phyloP scores from a whole-genome alignment of 2,888 invertebrate species.

The Synanthedon vespiformis region DNA sequence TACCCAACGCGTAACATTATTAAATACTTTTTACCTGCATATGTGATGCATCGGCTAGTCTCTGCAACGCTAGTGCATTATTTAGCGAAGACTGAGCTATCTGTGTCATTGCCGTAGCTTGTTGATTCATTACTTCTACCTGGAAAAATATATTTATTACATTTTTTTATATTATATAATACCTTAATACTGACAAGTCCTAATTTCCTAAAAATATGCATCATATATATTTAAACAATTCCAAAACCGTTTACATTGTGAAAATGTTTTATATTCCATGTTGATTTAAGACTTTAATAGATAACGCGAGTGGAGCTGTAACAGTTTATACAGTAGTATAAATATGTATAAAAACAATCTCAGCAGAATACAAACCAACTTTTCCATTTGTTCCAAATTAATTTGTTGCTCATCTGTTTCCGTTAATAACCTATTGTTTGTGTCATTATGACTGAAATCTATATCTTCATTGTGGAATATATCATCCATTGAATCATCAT shows the following conservation, averaged over 20 bases:
- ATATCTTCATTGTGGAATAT: constrained; percentile 20
- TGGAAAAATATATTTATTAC: constrained; percentile 8
- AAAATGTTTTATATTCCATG: not conserved
- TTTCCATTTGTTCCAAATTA: constrained; percentile 32
- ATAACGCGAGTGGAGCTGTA: no score
- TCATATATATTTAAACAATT: not conserved
- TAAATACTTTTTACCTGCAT: constrained; percentile 31
- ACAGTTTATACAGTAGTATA: no score
- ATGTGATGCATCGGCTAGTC: constrained; percentile 52
- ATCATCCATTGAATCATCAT: constrained; percentile 21
- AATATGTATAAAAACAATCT: not conserved
- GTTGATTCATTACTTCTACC: constrained; percentile 54
- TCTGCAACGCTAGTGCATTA: constrained; percentile 42
- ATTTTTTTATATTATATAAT: not conserved
- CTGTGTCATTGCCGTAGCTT: constrained; percentile 41
- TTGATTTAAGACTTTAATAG: no score
- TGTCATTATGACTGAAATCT: constrained; percentile 16
- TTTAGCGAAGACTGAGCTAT: constrained; percentile 43
- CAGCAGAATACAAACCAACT: constrained; percentile 28
- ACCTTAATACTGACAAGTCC: not conserved
- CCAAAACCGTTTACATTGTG: not conserved
- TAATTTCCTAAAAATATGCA: not conserved
- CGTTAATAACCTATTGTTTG: constrained; percentile 14
- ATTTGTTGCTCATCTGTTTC: constrained; percentile 40
- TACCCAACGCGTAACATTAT: no score